A percentile compares a stretch with the other conserved stretches of the same genome.
phyloP scores from a whole-genome alignment of 2,113 vertebrate genomes.

The Spea multiplicata region DNA sequence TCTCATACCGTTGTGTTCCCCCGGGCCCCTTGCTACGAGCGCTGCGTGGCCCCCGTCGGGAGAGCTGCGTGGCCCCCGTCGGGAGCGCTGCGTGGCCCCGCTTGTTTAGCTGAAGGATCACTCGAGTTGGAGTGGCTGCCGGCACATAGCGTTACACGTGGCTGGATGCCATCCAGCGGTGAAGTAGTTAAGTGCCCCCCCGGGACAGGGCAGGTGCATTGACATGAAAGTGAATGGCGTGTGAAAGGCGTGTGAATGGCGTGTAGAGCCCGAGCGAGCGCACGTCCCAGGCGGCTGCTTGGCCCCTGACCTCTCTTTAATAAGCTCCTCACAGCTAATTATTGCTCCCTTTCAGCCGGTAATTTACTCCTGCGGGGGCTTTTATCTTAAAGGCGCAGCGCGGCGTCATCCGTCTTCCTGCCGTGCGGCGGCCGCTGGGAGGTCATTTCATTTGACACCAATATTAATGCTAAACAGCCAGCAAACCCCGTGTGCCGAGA shows the following conservation, averaged over 20 bases:
- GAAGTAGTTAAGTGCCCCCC: conserved; percentile 35
- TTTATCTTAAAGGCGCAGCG: conserved; percentile 49
- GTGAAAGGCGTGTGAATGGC: conserved; percentile 55
- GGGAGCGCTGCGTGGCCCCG: background rate
- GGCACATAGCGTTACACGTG: conserved; percentile 19
- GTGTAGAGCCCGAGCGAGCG: conserved; percentile 73
- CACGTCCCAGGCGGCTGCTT: conserved; percentile 82
- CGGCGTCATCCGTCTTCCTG: conserved; percentile 24
- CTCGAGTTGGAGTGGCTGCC: background rate
- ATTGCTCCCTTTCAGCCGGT: conserved; percentile 76
- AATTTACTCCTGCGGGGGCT: conserved; percentile 73
- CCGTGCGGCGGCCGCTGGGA: conserved; percentile 23
- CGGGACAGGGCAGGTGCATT: conserved; percentile 56
- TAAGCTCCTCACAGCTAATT: conserved; percentile 84
- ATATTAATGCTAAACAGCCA: conserved; percentile 44
- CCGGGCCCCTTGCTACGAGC: background rate
- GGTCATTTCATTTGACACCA: conserved; percentile 47
- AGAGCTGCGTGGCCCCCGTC: background rate
- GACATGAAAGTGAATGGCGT: conserved; percentile 75
- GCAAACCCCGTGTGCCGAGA: background rate
- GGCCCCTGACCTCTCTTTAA: conserved; percentile 82
- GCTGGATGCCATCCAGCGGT: conserved; percentile 13
- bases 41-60: background rate
- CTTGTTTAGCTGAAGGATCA: background rate
- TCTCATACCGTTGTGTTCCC: too few species aligned